Evolutionary conservation across 2,888 invertebrate species (phyloP).

Genomic region (Eristalis intricaria): DNA sequence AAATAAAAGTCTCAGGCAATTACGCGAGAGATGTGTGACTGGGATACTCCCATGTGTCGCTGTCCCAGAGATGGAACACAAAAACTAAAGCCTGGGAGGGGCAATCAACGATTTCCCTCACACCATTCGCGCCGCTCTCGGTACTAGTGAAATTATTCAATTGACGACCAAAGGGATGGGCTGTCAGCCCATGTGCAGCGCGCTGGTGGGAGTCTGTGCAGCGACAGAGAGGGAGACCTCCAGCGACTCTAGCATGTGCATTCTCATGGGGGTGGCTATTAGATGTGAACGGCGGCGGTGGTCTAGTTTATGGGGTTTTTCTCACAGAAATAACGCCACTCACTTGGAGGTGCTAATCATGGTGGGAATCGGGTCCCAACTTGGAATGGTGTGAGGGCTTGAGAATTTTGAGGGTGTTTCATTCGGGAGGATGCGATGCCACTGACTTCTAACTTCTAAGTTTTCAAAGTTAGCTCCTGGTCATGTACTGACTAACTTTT

Average conservation of each 20-base stretch:
- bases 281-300: neutral
- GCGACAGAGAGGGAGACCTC: neutral
- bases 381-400: too few species aligned
- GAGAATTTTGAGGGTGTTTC: too few species aligned
- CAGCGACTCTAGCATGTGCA: too few species aligned
- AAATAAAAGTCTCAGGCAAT: conserved; percentile 67
- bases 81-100: conserved; percentile 4
- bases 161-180: conserved; percentile 9
- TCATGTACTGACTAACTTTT: too few species aligned
- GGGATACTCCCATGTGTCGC: conserved; percentile 47
- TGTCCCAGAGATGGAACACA: conserved; percentile 28
- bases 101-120: conserved; percentile 63
- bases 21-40: conserved; percentile 43
- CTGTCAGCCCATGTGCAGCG: neutral
- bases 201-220: neutral
- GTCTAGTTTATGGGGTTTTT: neutral
- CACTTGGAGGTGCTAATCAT: neutral
- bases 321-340: neutral
- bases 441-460: too few species aligned
- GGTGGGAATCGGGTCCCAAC: neutral
- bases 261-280: neutral
- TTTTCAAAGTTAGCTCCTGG: too few species aligned
- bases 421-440: too few species aligned
- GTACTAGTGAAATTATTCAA: conserved; percentile 59
- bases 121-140: conserved; percentile 8